Percentiles rank a stretch among this genome's conserved stretches.
phyloP scores from a whole-genome alignment of 2,797 vertebrate genomes.

The Menidia menidia region DNA sequence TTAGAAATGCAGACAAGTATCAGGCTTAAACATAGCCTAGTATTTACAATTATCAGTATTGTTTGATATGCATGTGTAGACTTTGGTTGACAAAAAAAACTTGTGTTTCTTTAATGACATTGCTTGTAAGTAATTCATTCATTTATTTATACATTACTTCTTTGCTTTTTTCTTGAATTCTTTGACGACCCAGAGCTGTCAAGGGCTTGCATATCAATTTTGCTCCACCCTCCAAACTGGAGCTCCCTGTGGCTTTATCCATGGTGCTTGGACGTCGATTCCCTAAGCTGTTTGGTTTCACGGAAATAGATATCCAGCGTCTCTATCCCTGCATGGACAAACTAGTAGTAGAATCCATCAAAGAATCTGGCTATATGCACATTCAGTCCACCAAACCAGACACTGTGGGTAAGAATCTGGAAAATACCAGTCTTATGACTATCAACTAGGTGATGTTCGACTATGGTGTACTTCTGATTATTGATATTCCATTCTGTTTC shows the following conservation, averaged over 20 bases:
- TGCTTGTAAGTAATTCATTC: neutral
- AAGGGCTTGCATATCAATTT: conserved; percentile 89
- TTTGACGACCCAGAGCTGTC: conserved; percentile 70
- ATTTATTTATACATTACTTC: neutral
- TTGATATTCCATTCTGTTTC: too few species aligned
- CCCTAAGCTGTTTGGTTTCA: conserved; percentile 87
- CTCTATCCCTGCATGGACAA: conserved; percentile 83
- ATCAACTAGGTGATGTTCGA: too few species aligned
- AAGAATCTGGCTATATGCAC: conserved; percentile 90
- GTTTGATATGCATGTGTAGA: neutral
- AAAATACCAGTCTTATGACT: too few species aligned
- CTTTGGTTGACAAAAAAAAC: too few species aligned
- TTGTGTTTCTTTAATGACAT: neutral
- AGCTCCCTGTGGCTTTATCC: conserved; percentile 60
- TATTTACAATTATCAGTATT: neutral
- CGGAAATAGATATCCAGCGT: conserved; percentile 72
- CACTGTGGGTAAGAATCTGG: conserved; percentile 83
- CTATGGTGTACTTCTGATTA: neutral
- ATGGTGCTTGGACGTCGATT: conserved; percentile 82
- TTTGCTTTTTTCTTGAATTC: neutral
- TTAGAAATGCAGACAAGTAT: neutral
- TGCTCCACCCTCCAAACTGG: conserved; percentile 37
- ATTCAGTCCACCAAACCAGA: conserved; percentile 93
- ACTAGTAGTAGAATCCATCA: conserved; percentile 71
- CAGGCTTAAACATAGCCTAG: neutral